Conservation (phyloP, 1,140 invertebrate species). For the Cydia strobilella region DNA sequence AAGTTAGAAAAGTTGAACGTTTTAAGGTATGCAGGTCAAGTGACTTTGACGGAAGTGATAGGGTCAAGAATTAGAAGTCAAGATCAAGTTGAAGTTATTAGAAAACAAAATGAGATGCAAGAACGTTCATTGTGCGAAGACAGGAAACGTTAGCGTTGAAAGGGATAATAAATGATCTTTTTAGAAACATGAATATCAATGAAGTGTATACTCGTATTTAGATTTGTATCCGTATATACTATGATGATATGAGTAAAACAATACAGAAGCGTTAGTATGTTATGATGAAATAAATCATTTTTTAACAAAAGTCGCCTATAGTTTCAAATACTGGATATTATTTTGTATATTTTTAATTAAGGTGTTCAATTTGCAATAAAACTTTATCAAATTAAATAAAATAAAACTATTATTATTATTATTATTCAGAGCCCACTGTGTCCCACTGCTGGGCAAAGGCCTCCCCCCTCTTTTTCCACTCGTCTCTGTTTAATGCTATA, state of each 20-base stretch:
- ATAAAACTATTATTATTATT: too few species aligned
- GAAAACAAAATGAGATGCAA: conserved; percentile 16
- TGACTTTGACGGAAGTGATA: conserved; percentile 17
- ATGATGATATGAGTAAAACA: background rate
- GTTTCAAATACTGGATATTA: background rate
- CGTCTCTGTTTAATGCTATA: too few species aligned
- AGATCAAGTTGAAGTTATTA: conserved; percentile 12
- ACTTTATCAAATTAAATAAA: too few species aligned
- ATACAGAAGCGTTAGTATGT: background rate
- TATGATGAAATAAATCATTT: too few species aligned
- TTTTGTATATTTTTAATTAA: too few species aligned
- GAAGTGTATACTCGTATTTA: background rate
- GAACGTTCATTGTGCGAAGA: background rate
- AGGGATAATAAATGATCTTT: background rate
- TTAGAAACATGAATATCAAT: background rate
- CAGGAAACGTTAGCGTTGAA: conserved; percentile 1
- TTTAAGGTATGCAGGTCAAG: background rate
- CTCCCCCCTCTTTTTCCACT: too few species aligned
- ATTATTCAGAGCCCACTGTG: too few species aligned
- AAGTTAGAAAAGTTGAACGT: background rate
- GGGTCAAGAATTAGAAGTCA: conserved; percentile 22
- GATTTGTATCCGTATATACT: background rate
- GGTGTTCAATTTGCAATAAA: too few species aligned
- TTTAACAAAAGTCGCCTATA: background rate
- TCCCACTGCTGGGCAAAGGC: too few species aligned